Conservation (phyloP, 2,113 vertebrate genomes). For the Alaudala cheleensis region DNA sequence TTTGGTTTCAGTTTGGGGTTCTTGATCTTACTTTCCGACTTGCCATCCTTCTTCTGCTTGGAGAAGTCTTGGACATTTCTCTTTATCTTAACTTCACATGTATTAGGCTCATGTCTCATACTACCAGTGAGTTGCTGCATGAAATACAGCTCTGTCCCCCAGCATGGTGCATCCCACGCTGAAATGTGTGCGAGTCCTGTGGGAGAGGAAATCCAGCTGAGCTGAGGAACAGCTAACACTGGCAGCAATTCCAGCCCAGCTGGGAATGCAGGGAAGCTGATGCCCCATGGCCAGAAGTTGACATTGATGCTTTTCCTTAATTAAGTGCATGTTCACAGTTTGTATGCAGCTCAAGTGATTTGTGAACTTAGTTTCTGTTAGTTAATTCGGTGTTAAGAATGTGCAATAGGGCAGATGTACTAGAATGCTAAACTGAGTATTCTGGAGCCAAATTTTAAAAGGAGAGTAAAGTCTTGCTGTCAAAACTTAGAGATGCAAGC, state of each 20-base stretch:
- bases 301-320: conserved; percentile 7
- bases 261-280: conserved; percentile 12
- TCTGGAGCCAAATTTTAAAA: neutral
- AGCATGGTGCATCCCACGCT: conserved; percentile 39
- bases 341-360: neutral
- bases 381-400: neutral
- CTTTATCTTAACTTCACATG: conserved; percentile 30
- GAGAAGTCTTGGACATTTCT: conserved; percentile 50
- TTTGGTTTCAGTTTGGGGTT: conserved; percentile 51
- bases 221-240: conserved; percentile 16
- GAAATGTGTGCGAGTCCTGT: conserved; percentile 4
- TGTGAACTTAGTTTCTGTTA: neutral
- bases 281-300: neutral
- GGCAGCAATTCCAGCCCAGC: neutral
- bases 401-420: neutral
- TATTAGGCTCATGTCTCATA: conserved; percentile 38
- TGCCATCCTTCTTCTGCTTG: conserved; percentile 25
- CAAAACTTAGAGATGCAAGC: neutral
- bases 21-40: conserved; percentile 21
- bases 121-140: conserved; percentile 52
- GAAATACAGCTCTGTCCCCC: conserved; percentile 14
- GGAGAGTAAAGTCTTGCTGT: neutral
- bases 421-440: neutral
- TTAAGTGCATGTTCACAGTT: neutral
- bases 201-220: conserved; percentile 13